Evolutionary conservation across 1,140 invertebrate genomes (phyloP), one percentile per base, ranked within the genome.

Genomic region (Trichomalopsis sarcophagae): DNA sequence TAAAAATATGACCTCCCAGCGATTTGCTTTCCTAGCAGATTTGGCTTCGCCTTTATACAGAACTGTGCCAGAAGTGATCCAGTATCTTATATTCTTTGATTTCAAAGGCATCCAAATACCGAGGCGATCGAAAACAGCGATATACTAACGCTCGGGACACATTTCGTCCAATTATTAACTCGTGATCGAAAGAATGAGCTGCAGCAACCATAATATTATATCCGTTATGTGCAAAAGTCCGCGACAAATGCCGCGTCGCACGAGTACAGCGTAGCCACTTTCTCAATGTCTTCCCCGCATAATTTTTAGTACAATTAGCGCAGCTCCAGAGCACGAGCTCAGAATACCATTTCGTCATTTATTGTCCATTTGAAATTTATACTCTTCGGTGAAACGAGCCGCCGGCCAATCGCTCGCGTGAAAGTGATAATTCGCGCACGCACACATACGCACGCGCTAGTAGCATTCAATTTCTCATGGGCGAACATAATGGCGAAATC

Each of bases 311-410:
- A 82, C 47, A 82, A 82, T 81, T 71, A 21, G 66, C 30, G 21
- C 50, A 21, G 50, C 50, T 55, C 50, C 50, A 0, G 10, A 36
- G 47, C 40, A 17, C 4, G 66, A 27, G 50, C 62, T 30, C 69
- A 33, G 80, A 69, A 50, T 73, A 44, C 30, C n/a, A 13, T 66
- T 82, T 76, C 81, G 73, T 82, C 47, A 75, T 82, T 75, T 68
- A 83, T 83, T 83, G 40, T 83, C 55, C 62, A 11, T 77, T 77
- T 77, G 36, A 83, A 83, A 83, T 47, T 47, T 83, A 76, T 75
- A 23, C 17, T 75, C 30, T 33, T 21, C 71, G 71, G 23, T 10
- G 2, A 76, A 77, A 83, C 40, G 62, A 77, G 55, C 75, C 13
- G 55, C 21, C 62, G 82, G 23, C 82, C 82, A 83, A 83, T 83